Evolutionary conservation across 1,140 invertebrate genomes (phyloP).

Genomic region (Druon quercuslanigerum): DNA sequence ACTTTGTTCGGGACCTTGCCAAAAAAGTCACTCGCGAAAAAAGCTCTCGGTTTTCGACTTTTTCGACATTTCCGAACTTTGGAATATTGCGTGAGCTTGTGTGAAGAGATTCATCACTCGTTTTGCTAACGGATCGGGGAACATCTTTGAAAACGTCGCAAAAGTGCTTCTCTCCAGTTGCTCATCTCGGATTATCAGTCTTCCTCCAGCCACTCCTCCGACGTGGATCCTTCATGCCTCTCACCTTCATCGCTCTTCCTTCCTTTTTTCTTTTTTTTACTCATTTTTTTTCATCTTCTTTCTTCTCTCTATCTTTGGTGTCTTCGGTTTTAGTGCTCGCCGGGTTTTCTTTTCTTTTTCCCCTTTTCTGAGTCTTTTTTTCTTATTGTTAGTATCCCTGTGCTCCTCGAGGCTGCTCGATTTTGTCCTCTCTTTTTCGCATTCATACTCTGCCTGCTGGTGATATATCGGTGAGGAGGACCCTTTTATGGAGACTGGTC

Average conservation of each 20-base stretch:
- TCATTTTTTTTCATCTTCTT: not conserved
- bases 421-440: constrained; percentile 24
- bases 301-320: constrained; percentile 24
- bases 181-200: constrained; percentile 2
- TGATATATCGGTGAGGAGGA: constrained; percentile 49
- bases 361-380: constrained; percentile 30
- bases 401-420: constrained; percentile 30
- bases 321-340: constrained; percentile 25
- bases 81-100: not conserved
- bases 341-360: constrained; percentile 18
- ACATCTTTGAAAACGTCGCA: constrained; percentile 15
- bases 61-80: not conserved
- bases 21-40: not conserved
- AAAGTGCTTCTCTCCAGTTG: constrained; percentile 7
- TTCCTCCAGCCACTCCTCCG: not conserved
- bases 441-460: constrained; percentile 34
- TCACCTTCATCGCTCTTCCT: constrained; percentile 13
- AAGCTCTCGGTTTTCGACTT: constrained; percentile 14
- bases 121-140: not conserved
- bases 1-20: constrained; percentile 50
- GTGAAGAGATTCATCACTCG: not conserved
- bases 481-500: constrained; percentile 62
- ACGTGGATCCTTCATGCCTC: constrained; percentile 33
- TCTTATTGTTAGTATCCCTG: constrained; percentile 17
- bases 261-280: not conserved